A percentile compares a stretch with the other conserved stretches of the same genome.
Evolutionary conservation across 2,113 vertebrate genomes (phyloP).

Genomic region (Sylvia atricapilla): DNA sequence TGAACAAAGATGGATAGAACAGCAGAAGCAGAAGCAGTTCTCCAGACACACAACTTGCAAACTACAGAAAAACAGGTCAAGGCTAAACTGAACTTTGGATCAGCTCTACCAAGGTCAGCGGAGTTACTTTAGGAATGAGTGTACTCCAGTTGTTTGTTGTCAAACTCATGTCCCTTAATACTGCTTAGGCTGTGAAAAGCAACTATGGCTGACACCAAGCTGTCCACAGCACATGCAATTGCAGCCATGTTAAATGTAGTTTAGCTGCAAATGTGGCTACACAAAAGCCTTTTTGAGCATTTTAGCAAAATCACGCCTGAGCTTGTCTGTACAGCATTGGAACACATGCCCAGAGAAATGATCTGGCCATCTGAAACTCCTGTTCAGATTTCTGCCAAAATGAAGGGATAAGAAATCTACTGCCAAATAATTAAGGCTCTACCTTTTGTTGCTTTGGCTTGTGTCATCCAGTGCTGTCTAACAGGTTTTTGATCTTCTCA

Average conservation of each 20-base stretch:
- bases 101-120: neutral
- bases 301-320: slow-evolving; percentile 5
- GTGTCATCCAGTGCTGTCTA: neutral
- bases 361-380: neutral
- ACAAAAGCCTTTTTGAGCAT: neutral
- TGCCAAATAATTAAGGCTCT: neutral
- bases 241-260: neutral
- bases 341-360: neutral
- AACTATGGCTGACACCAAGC: neutral
- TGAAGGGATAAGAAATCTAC: neutral
- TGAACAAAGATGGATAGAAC: slow-evolving; percentile 12
- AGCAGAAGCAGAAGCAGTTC: neutral
- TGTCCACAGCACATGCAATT: neutral
- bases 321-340: neutral
- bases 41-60: fast-evolving
- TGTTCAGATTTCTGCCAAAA: neutral
- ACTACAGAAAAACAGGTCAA: slow-evolving; percentile 25
- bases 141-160: neutral
- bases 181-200: neutral
- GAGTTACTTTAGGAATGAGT: neutral
- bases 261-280: neutral
- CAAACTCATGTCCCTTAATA: neutral
- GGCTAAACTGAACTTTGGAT: neutral
- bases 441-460: neutral
- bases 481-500: neutral